These are phyloP conservation scores for Tribolium madens DNA, from an alignment of 1,140 invertebrate genomes.

Conservation along the genomic window DNA sequence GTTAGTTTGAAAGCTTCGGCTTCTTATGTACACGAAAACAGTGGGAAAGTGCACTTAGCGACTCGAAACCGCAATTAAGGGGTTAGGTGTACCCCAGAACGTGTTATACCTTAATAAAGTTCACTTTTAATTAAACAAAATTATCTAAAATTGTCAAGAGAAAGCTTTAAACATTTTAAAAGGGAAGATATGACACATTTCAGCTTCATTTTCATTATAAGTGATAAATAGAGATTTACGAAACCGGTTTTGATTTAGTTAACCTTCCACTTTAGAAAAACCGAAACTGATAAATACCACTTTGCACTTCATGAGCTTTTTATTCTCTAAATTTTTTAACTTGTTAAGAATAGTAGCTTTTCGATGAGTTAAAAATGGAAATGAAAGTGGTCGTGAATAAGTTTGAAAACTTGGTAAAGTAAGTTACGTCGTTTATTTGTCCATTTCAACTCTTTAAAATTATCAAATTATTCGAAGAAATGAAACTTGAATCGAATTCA, in stretches of 20 bases:
- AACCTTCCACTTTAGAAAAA: background rate
- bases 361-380: background rate
- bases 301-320: background rate
- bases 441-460: background rate
- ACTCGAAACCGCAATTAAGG: background rate
- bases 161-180: background rate
- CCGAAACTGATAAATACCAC: background rate
- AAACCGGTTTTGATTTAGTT: background rate
- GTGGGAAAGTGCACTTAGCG: slow-evolving; percentile 12
- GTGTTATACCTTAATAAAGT: background rate
- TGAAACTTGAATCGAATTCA: background rate
- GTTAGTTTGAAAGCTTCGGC: background rate
- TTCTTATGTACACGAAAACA: background rate
- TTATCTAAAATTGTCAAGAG: background rate
- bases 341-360: background rate
- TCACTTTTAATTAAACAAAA: slow-evolving; percentile 11
- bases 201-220: too few species aligned
- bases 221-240: too few species aligned
- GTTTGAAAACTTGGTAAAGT: background rate
- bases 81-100: background rate
- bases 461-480: background rate
- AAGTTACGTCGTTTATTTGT: background rate
- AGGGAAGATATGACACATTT: background rate
- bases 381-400: background rate
- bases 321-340: background rate